phyloP scores from a whole-genome alignment of 2,113 vertebrate species.

The Passer domesticus region DNA sequence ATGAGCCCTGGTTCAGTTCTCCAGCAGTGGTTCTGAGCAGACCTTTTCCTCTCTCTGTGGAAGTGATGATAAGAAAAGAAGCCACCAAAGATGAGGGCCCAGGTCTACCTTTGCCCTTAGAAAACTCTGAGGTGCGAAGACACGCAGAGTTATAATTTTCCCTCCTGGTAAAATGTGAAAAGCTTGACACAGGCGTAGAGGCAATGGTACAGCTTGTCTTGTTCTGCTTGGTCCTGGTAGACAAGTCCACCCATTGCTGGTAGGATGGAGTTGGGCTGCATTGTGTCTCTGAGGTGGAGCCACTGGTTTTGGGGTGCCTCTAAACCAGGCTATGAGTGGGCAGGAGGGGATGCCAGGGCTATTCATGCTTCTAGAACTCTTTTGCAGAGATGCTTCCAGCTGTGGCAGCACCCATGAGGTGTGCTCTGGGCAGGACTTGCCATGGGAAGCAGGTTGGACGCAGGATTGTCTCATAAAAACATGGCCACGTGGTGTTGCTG shows the following conservation, averaged over 20 bases:
- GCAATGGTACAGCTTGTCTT: not conserved
- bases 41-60: not conserved
- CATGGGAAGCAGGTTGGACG: not conserved
- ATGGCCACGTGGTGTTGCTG: fast-evolving
- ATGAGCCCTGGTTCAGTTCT: not conserved
- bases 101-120: not conserved
- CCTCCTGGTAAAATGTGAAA: not conserved
- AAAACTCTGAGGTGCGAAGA: not conserved
- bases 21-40: not conserved
- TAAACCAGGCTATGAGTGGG: not conserved
- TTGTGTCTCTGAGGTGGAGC: not conserved
- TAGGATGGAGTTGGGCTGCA: not conserved
- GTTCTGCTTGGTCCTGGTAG: not conserved
- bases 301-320: not conserved
- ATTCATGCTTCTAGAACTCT: not conserved
- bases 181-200: not conserved
- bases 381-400: not conserved
- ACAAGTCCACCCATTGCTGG: not conserved
- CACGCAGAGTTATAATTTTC: not conserved
- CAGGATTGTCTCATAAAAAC: not conserved
- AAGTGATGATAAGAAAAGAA: not conserved
- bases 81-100: not conserved
- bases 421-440: not conserved
- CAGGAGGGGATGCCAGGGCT: not conserved
- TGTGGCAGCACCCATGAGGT: not conserved